Evolutionary conservation across 2,797 vertebrate species (phyloP), one percentile per base, ranked within the genome.

Genomic region (Microctenopoma stevenorrisi): DNA sequence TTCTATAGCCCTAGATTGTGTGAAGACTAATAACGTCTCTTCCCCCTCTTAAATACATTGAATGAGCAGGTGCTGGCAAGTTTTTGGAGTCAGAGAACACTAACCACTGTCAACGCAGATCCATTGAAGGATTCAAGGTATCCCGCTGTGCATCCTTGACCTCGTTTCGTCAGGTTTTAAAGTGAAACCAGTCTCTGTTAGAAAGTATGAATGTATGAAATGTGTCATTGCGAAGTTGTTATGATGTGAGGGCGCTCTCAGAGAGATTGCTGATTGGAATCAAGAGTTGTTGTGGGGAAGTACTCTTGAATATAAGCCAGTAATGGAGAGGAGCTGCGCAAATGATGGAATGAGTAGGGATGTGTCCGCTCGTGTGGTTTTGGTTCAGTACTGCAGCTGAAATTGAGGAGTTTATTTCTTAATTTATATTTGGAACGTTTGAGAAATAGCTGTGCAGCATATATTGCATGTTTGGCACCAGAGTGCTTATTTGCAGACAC

Each of bases 51-150:
- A 67, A 44, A 56, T 81, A 76, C 60, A 69, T 72, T 68, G 16
- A 76, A 61, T 83, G 79, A 86, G 64, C 85, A 85, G 74, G 74
- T 76, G 76, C 68, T 30, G 30, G 55, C 44, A 56, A 12, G 35
- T 68, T 62, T 80, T 60, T 64, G 26, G 72, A 66, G 44, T 30
- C 64, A 46, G 35, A 70, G 67, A 74, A 62, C 77, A 83, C 86
- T 85, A 82, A 65, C 58, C 56, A 72, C 68, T 64, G 72, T 83
- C 66, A 78, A 62, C 64, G 62, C 26, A 37, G 69, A 57, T 55
- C 65, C 18, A 14, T 16, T 52, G 12, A 22, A 69, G 46, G n/a
- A 14, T 14, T 52, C 14, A 22, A 69, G 46, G n/a, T 46, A 30
- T 30, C 25, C 33, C 38, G 10, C 40, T 44, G 22, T 58, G 40